Evolutionary conservation across 2,888 invertebrate species (phyloP), one percentile per base, ranked within the genome.

Genomic region (Drosophila vallismaia): DNA sequence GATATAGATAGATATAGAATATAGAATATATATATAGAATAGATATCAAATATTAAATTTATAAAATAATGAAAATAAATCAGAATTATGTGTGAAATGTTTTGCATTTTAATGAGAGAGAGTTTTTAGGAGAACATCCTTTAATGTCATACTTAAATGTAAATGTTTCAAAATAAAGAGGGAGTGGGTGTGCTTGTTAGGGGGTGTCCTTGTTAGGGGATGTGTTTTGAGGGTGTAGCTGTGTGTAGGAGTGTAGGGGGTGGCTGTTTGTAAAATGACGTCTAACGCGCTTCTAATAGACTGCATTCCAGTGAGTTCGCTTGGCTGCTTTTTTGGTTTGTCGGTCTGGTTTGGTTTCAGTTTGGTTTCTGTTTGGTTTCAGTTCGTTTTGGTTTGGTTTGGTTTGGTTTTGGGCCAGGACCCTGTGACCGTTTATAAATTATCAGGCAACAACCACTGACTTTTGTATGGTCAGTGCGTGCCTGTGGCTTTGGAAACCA

Each of bases 231-330:
- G 14, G 36, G 14, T 12, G 31, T 38, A 9, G 9, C 9, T 8
- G 28, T 6, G 14, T 28, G 38, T 49, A 14, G 4, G 14, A 26
- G n/a, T 26, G 38, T 29, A 9, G 9, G 40, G 33, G 57, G 9
- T 49, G 62, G 26, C 24, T 49, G 28, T 50, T 55, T 62, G 48
- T 54, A 79, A 74, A 74, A 71, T 67, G 58, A 69, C 66, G 59
- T 52, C 76, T 80, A 84, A 84, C 87, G 85, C 75, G 68, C 75
- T 73, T 86, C 81, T 86, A 86, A 86, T 84, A 77, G 81, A 84
- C 87, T 84, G 75, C 77, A 64, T 73, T 71, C 42, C 66, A 66
- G 36, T 68, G 75, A 55, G 55, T 74, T 71, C 77, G 68, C 74
- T 74, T 74, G 74, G 67, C 64, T 76, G 67, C 51, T 64, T 76